Evolutionary conservation across 2,888 invertebrate species (phyloP).

Genomic region (Sminthurides aquaticus): DNA sequence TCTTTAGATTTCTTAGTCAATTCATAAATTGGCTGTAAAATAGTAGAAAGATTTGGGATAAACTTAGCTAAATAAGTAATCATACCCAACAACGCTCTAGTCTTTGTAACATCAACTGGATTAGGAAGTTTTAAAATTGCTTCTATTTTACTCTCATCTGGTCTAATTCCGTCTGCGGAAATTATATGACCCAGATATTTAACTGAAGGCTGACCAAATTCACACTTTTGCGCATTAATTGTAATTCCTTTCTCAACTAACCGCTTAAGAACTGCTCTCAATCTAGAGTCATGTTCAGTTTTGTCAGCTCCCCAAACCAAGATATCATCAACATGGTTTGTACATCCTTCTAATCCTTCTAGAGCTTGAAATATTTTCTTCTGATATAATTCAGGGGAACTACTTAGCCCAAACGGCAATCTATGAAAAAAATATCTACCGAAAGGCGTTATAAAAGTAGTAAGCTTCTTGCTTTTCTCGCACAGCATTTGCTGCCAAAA

Average conservation of each 20-base stretch:
- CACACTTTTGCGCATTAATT: constrained; percentile 42
- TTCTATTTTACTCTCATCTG: constrained; percentile 44
- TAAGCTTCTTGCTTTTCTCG: constrained; percentile 23
- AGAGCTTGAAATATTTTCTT: constrained; percentile 19
- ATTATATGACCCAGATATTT: constrained; percentile 44
- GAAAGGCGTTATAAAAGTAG: constrained; percentile 42
- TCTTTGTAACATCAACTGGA: constrained; percentile 40
- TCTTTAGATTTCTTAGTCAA: constrained; percentile 44
- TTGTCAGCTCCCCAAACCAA: constrained; percentile 2
- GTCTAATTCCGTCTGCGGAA: constrained; percentile 42
- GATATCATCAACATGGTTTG: constrained; percentile 8
- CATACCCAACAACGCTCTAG: constrained; percentile 44
- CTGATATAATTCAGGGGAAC: constrained; percentile 24
- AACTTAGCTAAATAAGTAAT: constrained; percentile 46
- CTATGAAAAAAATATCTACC: constrained; percentile 38
- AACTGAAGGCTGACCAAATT: constrained; percentile 36
- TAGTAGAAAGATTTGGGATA: constrained; percentile 43
- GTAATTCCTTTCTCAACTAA: not conserved
- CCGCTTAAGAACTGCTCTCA: constrained; percentile 9
- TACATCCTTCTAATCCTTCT: constrained; percentile 23
- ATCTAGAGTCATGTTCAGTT: no score
- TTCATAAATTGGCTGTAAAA: constrained; percentile 44
- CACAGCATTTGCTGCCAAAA: not conserved
- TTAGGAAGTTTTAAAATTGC: constrained; percentile 43
- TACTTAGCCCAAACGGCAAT: constrained; percentile 39